phyloP scores from a whole-genome alignment of 2,888 invertebrate species.

The Selenia dentaria region DNA sequence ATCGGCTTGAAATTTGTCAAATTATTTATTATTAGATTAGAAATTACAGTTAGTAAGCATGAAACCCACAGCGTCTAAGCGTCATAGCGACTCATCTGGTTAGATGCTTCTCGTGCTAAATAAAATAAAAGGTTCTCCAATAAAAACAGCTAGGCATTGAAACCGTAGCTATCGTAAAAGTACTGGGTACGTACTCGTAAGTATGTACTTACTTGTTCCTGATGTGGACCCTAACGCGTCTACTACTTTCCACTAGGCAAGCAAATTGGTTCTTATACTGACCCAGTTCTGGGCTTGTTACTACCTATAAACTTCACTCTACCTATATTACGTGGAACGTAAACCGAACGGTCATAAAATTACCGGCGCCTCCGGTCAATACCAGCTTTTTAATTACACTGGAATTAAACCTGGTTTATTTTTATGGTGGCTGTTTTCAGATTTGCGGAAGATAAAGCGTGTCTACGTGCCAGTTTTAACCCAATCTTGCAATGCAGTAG shows the following conservation, averaged over 20 bases:
- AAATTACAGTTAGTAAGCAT: too few species aligned
- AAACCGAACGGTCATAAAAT: conserved; percentile 10
- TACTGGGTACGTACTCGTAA: neutral
- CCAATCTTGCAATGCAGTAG: too few species aligned
- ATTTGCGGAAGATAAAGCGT: neutral
- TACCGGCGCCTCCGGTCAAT: neutral
- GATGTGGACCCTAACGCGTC: neutral
- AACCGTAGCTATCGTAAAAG: neutral
- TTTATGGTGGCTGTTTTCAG: neutral
- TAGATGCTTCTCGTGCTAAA: too few species aligned
- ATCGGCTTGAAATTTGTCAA: too few species aligned
- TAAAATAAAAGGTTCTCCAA: too few species aligned
- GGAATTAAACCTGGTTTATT: neutral
- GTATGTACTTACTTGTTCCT: neutral
- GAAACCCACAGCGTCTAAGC: too few species aligned
- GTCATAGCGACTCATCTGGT: too few species aligned
- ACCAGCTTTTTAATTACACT: conserved; percentile 1
- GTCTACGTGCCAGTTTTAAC: too few species aligned
- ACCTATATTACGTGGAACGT: neutral
- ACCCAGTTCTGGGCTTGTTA: conserved; percentile 3
- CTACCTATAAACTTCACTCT: conserved; percentile 5
- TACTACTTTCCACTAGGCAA: neutral
- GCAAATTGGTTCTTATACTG: conserved; percentile 13
- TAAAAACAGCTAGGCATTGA: too few species aligned
- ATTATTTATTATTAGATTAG: too few species aligned